Percentiles rank a stretch among this genome's conserved stretches.
Conservation (phyloP, 2,888 invertebrate genomes). For the Pammene fasciana region DNA sequence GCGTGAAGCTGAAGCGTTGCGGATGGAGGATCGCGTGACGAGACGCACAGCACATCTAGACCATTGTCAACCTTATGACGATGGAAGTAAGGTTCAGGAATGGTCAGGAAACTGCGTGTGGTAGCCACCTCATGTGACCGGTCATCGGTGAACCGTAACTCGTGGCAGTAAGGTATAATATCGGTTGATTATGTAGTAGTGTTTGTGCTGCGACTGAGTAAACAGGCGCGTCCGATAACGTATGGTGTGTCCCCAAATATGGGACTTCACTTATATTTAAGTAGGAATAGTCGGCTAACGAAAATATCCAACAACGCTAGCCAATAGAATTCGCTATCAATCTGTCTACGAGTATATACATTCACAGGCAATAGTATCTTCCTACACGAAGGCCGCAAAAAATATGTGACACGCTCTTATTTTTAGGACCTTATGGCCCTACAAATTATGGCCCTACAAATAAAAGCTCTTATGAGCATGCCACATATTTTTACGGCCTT, state of each 20-base stretch:
- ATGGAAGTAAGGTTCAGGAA: background rate
- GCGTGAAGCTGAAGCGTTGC: conserved; percentile 50
- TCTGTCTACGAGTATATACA: too few relatives aligned
- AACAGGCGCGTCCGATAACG: conserved; percentile 26
- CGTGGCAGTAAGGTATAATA: background rate
- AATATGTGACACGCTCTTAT: too few relatives aligned
- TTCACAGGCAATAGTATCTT: too few relatives aligned
- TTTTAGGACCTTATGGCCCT: too few relatives aligned
- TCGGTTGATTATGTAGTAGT: background rate
- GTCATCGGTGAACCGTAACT: background rate
- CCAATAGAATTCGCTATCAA: too few relatives aligned
- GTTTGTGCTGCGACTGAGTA: conserved; percentile 22
- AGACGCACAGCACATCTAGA: background rate
- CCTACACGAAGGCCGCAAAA: too few relatives aligned
- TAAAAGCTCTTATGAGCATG: too few relatives aligned
- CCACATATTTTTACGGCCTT: too few relatives aligned
- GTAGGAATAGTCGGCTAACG: background rate
- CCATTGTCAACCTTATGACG: background rate
- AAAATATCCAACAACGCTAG: background rate
- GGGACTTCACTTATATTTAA: background rate
- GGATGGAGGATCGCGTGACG: conserved; percentile 44
- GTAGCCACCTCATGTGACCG: background rate
- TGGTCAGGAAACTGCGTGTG: too few relatives aligned
- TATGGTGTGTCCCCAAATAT: background rate
- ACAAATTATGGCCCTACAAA: too few relatives aligned